These are phyloP conservation scores for Myiothlypis chrysogaster DNA, from an alignment of 2,797 vertebrate species.

Conservation along the genomic window DNA sequence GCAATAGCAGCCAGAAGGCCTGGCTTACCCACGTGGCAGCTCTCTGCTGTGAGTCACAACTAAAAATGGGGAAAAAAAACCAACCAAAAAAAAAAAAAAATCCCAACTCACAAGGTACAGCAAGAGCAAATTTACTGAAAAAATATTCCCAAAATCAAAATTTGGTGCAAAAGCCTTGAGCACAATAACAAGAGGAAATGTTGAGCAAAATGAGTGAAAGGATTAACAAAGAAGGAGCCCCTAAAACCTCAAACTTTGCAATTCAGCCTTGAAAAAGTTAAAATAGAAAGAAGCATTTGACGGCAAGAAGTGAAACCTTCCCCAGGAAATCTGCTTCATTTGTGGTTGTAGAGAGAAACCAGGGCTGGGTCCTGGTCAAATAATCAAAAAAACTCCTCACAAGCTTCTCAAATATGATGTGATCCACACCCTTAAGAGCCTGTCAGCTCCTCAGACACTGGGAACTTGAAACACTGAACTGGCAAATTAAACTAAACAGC, in stretches of 20 bases:
- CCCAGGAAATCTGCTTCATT: background rate
- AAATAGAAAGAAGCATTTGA: rapidly evolving
- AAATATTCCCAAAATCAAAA: background rate
- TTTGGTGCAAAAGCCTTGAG: background rate
- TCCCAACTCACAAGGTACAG: background rate
- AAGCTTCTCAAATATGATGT: background rate
- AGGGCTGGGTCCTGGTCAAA: background rate
- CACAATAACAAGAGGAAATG: background rate
- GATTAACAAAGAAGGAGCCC: background rate
- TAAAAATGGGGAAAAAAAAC: background rate
- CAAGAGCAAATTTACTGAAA: background rate
- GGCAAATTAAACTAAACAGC: background rate
- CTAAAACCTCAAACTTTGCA: background rate
- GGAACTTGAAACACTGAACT: background rate
- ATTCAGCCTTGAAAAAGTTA: background rate
- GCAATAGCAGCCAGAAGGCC: background rate
- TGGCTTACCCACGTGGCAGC: background rate
- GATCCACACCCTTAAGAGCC: background rate
- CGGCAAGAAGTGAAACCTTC: background rate
- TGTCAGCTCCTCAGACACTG: background rate
- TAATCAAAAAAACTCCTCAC: background rate
- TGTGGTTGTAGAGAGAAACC: background rate
- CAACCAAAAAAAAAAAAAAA: background rate
- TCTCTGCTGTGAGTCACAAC: background rate
- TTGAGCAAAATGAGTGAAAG: background rate